Base-by-base conservation (phyloP, 92 coral and sea anemone genomes). In the Zoanthus gigantus region DNA sequence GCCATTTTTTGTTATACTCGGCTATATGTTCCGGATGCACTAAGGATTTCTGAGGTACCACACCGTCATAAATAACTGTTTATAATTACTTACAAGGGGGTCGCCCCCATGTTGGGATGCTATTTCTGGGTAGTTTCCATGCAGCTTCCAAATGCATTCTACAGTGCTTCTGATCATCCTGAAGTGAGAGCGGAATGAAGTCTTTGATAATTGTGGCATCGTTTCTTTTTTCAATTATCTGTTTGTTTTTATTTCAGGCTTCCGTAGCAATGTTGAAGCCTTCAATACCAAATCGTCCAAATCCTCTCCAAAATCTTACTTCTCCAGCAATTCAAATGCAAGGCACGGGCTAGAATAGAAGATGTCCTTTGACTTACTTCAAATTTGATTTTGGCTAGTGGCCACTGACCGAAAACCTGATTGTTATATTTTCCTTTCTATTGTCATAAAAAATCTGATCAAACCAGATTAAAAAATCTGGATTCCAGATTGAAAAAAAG, bases 21-120 rank as follows among this genome's bases (percentile, higher is more conserved):
- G 56, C 56, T 50, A 79, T 66, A 10, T 42, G 69, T 71, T 77
- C 76, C 92, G 74, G 83, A 90, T 85, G 68, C 76, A 68, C 65
- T 78, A 87, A 28, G 87, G 86, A 79, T 90, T 90, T 50, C 90
- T 90, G 72, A 90, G 88, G 84, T 85, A 82, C 92, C 87, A 78
- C 14, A 90, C 37, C 65, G 89, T 90, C 76, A 76, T 67, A 42
- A 31, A 81, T 52, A 52, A 86, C 48, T 86, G 73, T 32, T 75
- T 76, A 58, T 58, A 83, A 15, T 75, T 83, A 56, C 83, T 60
- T 32, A 86, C 89, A 61, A 74, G 89, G 34, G 84, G 65, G 17
- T 29, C n/a, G 16, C 56, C 78, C 46, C 78, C 78, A 74, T 74
- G 78, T 34, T 34, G 23, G 23, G 30, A 17, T 6, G 78, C 54